A percentile compares a stretch with the other conserved stretches of the same genome.
phyloP scores from a whole-genome alignment of 2,113 vertebrate species.

The Sander lucioperca region DNA sequence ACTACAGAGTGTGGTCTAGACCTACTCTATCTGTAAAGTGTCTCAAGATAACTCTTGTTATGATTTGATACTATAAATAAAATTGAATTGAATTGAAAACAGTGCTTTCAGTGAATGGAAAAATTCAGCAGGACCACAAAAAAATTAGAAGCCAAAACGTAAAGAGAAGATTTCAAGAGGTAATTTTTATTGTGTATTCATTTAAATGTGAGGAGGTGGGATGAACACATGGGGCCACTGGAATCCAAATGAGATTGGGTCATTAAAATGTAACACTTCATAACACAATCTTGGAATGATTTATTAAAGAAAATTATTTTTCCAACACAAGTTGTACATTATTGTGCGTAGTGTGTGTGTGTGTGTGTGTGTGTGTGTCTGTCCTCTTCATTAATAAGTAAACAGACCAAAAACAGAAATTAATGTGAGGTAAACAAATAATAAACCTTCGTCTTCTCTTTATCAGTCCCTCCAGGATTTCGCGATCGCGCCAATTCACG shows the following conservation, averaged over 20 bases:
- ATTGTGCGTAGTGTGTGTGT: conserved; percentile 17
- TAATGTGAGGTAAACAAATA: not conserved
- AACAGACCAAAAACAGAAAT: conserved; percentile 37
- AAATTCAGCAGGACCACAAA: conserved; percentile 32
- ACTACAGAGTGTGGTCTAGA: no score
- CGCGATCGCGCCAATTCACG: no score
- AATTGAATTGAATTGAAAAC: no score
- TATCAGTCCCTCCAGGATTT: no score
- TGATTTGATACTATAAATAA: no score
- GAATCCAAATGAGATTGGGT: conserved; percentile 56
- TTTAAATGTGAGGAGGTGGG: conserved; percentile 43
- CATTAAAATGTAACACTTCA: conserved; percentile 73
- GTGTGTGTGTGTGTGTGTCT: not conserved
- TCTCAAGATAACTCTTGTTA: no score
- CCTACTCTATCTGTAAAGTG: no score
- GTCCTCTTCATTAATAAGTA: conserved; percentile 35
- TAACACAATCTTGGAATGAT: conserved; percentile 61
- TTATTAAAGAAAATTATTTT: conserved; percentile 65
- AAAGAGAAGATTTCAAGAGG: conserved; percentile 23
- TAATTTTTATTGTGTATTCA: conserved; percentile 51
- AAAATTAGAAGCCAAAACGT: conserved; percentile 6
- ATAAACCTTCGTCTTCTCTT: not conserved
- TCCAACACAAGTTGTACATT: conserved; percentile 37
- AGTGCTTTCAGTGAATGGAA: conserved; percentile 4
- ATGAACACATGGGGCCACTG: conserved; percentile 43